Percentiles rank a stretch among this genome's conserved stretches.
phyloP scores from a whole-genome alignment of 2,888 invertebrate species.

The Drosophila cracens region DNA sequence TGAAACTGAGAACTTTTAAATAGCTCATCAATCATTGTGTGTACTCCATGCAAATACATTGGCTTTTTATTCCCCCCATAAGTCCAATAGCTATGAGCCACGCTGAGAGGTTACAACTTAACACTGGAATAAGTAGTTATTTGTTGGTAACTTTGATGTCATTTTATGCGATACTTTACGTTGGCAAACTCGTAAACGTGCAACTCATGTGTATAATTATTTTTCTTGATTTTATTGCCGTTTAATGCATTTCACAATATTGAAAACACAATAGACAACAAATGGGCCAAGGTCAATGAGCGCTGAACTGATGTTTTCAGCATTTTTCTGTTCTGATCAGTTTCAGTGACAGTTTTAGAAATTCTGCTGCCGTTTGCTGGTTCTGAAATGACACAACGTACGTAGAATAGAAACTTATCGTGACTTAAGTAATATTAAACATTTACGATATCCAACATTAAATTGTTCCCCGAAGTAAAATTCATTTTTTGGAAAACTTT shows the following conservation, averaged over 20 bases:
- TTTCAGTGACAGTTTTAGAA: conserved; percentile 22
- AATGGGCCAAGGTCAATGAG: conserved; percentile 48
- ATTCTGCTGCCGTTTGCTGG: conserved; percentile 38
- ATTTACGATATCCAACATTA: not conserved
- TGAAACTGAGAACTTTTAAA: not conserved
- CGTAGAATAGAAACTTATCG: not conserved
- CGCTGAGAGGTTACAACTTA: not conserved
- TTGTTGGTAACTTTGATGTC: not conserved
- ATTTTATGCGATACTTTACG: not conserved
- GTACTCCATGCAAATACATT: not conserved
- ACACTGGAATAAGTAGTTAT: not conserved
- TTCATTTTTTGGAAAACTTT: not conserved
- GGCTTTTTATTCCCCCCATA: not conserved
- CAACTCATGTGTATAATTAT: not conserved
- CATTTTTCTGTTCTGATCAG: conserved; percentile 33
- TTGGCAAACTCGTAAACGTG: not conserved
- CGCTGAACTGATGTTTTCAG: conserved; percentile 35
- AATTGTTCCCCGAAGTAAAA: not conserved
- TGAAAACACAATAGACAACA: conserved; percentile 30
- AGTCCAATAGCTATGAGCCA: not conserved
- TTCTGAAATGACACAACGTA: not conserved
- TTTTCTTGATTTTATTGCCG: not conserved
- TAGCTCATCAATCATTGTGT: not conserved
- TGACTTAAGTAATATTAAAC: not conserved
- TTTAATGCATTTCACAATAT: conserved; percentile 8